Percentiles rank a stretch among this genome's conserved stretches.
These are phyloP conservation scores for Diogma glabrata DNA, from an alignment of 2,888 invertebrate species.

Conservation along the genomic window DNA sequence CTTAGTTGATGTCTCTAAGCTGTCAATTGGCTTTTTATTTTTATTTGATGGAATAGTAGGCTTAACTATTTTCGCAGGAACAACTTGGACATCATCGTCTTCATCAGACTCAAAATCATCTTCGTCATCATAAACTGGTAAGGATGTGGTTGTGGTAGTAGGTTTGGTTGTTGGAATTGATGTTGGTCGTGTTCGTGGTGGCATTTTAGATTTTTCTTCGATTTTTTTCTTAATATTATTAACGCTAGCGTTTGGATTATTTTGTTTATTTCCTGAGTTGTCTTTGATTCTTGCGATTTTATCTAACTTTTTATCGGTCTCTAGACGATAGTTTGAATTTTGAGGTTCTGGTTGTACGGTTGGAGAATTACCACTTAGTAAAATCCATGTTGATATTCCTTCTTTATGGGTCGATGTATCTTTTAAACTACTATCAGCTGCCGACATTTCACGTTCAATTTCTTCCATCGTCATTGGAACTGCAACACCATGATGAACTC, in stretches of 20 bases:
- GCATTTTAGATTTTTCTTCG: conserved; percentile 24
- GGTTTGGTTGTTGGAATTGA: conserved; percentile 29
- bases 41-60: background rate
- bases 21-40: conserved; percentile 13
- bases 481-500: conserved; percentile 52
- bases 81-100: background rate
- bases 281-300: conserved; percentile 16
- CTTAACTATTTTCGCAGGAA: background rate
- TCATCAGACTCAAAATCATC: conserved; percentile 10
- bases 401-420: conserved; percentile 46
- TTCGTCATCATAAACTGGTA: conserved; percentile 21
- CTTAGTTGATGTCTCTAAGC: conserved; percentile 17
- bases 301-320: conserved; percentile 18
- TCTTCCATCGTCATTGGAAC: conserved; percentile 53
- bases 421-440: conserved; percentile 21
- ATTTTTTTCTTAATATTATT: conserved; percentile 24
- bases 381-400: conserved; percentile 66
- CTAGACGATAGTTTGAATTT: conserved; percentile 10
- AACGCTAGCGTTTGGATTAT: too few relatives aligned
- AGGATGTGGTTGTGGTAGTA: conserved; percentile 18
- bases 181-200: too few relatives aligned
- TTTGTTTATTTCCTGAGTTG: conserved; percentile 14
- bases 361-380: conserved; percentile 45
- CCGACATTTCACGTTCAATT: conserved; percentile 39
- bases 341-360: conserved; percentile 29